Conservation (phyloP, 2,113 vertebrate species). For the Dromas ardeola region DNA sequence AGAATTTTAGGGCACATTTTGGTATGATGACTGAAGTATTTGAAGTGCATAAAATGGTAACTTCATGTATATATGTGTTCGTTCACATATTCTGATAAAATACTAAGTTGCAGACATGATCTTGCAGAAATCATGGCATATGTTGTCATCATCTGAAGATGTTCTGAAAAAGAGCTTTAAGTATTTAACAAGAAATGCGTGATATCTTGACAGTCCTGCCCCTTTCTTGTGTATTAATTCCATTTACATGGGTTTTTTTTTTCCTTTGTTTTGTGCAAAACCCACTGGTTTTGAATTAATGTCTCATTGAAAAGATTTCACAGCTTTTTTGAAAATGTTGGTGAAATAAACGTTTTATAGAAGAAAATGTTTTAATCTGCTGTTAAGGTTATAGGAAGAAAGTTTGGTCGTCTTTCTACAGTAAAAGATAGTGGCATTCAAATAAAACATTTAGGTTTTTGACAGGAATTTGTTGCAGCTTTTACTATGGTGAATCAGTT, state of each 20-base stretch:
- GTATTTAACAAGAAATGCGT: not conserved
- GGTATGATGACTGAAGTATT: not conserved
- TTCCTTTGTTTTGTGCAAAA: not conserved
- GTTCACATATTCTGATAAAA: not conserved
- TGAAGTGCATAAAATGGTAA: not conserved
- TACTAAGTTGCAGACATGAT: not conserved
- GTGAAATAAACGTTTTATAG: not conserved
- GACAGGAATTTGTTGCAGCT: not conserved
- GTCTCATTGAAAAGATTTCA: not conserved
- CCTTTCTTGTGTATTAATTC: not conserved
- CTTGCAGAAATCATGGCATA: not conserved
- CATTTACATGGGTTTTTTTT: fast-evolving
- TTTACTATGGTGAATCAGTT: not conserved
- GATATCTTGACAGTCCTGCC: not conserved
- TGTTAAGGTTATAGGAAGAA: not conserved
- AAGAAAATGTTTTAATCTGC: not conserved
- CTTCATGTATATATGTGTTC: not conserved
- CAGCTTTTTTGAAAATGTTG: not conserved
- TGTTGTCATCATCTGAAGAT: not conserved
- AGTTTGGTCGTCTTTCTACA: not conserved
- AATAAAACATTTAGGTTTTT: not conserved
- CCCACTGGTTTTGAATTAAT: not conserved
- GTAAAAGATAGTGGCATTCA: not conserved
- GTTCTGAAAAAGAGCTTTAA: not conserved
- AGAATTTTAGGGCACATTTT: not conserved